phyloP scores from a whole-genome alignment of 1,140 invertebrate genomes.

The Luehdorfia chinensis region DNA sequence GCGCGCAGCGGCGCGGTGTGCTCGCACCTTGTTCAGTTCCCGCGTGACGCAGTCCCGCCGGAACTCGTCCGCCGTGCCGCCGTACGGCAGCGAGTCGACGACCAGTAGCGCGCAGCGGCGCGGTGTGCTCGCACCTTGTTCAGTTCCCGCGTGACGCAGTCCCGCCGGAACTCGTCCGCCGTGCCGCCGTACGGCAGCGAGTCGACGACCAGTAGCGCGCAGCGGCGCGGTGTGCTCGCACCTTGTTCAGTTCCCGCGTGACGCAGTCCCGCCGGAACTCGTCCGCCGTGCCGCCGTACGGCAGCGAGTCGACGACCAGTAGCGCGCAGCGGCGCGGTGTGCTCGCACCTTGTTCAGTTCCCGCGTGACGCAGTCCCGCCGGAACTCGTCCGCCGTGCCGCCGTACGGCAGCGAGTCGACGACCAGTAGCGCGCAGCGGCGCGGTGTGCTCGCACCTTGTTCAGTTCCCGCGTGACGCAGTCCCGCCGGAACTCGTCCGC shows the following conservation, averaged over 20 bases:
- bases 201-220: conserved; percentile 93
- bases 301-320: conserved; percentile 93
- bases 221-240: conserved; percentile 83
- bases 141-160: conserved; percentile 84
- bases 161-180: conserved; percentile 82
- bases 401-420: conserved; percentile 91
- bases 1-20: conserved; percentile 84
- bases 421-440: conserved; percentile 89
- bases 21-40: conserved; percentile 91
- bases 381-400: conserved; percentile 78
- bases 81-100: conserved; percentile 91
- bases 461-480: conserved; percentile 85
- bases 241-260: conserved; percentile 91
- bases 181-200: conserved; percentile 83
- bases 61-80: conserved; percentile 78
- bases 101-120: conserved; percentile 89
- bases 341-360: conserved; percentile 91
- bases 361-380: conserved; percentile 79
- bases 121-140: conserved; percentile 84
- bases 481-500: conserved; percentile 82
- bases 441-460: conserved; percentile 83
- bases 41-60: conserved; percentile 79
- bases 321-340: conserved; percentile 86
- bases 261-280: conserved; percentile 81
- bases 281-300: conserved; percentile 75